Base-by-base conservation (phyloP, 2,113 vertebrate genomes). In the Jaculus jaculus region DNA sequence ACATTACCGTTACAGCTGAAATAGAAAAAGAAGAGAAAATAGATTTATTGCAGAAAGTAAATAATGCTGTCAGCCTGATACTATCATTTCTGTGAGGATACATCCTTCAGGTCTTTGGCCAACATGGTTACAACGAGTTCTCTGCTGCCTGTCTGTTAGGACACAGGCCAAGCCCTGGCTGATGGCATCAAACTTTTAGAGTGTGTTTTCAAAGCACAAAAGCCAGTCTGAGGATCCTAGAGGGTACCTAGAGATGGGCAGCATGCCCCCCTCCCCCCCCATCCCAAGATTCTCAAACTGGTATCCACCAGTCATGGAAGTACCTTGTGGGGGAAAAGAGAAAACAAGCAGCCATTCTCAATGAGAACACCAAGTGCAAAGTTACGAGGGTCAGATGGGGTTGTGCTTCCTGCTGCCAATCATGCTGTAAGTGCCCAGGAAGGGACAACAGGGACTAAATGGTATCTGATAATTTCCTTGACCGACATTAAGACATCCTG, bases 1-100 rank as follows among this genome's bases (percentile, higher is more conserved):
- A 94, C n/a, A 32, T 97, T 87, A 92, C 74, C 47, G 0, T 47
- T 78, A 84, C 94, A 96, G 73, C 94, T 95, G 90, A 94, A 92
- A 89, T 95, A 84, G 54, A 94, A 94, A 51, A 94, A 91, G 37
- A 71, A 84, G 66, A 68, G 65, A 93, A 92, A 94, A 79, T 61
- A 81, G 74, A 51, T 81, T 63, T 93, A 77, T 82, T 94, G n/a
- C 58, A 74, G 89, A 89, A 92, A 91, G 89, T 72, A 91, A 81
- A 81, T 77, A 80, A 84, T 66, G 34, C 60, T 91, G 65, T 84
- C 47, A 80, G 87, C 77, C 92, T 61, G 37, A 77, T 84, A 84
- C 77, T 73, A 63, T 72, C 61, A 58, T 84, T 94, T 94, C 68
- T 89, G 73, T 92, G 87, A 95, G 95, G 39, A 11, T 30, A 32